Evolutionary conservation across 2,888 invertebrate genomes (phyloP).

Genomic region (Agrenia bidenticulata): DNA sequence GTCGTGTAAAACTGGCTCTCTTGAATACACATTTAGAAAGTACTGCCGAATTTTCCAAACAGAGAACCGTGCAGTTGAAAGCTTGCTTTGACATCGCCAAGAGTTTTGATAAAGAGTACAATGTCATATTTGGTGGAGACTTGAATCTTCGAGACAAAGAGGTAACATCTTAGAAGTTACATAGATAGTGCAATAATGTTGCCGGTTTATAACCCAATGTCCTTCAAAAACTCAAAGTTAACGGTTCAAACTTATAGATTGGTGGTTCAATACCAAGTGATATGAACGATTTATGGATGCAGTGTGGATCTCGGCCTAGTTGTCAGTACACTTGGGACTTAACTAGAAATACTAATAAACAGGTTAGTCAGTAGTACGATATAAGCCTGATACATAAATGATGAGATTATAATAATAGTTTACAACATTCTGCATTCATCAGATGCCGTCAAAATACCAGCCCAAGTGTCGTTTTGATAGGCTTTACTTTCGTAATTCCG

Average conservation of each 20-base stretch:
- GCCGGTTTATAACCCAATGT: constrained; percentile 14
- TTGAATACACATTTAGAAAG: constrained; percentile 65
- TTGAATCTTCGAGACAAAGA: constrained; percentile 64
- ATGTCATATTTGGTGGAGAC: constrained; percentile 64
- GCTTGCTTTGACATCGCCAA: constrained; percentile 54
- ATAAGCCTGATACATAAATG: constrained; percentile 12
- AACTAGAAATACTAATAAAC: constrained; percentile 61
- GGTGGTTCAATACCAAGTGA: constrained; percentile 57
- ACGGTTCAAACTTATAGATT: constrained; percentile 42
- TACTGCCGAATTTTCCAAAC: constrained; percentile 58
- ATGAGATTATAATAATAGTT: constrained; percentile 1
- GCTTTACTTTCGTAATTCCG: constrained; percentile 57
- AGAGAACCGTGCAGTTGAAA: constrained; percentile 59
- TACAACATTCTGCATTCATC: constrained; percentile 6
- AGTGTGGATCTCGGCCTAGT: constrained; percentile 60
- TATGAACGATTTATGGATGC: constrained; percentile 61
- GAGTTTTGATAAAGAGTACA: constrained; percentile 52
- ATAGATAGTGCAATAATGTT: not conserved
- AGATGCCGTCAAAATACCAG: constrained; percentile 55
- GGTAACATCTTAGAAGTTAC: constrained; percentile 54
- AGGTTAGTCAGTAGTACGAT: too few relatives aligned
- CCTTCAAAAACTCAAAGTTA: too few relatives aligned
- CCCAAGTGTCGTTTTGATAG: constrained; percentile 62
- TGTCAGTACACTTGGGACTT: constrained; percentile 64
- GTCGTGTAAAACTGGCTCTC: constrained; percentile 56